Evolutionary conservation across 2,113 vertebrate species (phyloP), one percentile per base, ranked within the genome.

Genomic region (Lichenostomus cassidix): DNA sequence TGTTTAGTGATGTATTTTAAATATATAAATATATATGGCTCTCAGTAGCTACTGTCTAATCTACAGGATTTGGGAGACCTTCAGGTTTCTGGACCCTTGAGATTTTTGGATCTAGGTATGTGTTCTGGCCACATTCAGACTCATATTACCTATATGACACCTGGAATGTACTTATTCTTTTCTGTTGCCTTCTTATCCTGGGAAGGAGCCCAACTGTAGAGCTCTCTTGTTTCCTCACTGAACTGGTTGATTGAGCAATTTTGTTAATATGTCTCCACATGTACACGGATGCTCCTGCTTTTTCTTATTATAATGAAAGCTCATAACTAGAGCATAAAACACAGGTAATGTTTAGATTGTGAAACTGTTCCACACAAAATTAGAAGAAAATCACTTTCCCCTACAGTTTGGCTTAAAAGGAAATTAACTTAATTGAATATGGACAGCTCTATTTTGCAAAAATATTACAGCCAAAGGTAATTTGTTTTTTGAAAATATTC

Each of bases 401-500:
- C 25, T 7, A 28, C 46, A 89, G 46, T 94, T 93, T 1, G 12
- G 41, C 90, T 87, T 96, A 87, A 80, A 95, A 96, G 53, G 53
- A 90, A 95, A 95, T 94, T 41, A 97, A 87, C 71, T 77, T 68
- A 95, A 97, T 96, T 96, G 92, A 94, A 92, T 91, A 83, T 55
- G 79, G 87, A 85, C 42, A 87, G 82, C 15, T 95, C 90, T 94
- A 94, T 96, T 95, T 93, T 89, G 69, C 69, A 96, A 96, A 96
- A 96, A 93, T 86, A 92, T 90, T 95, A 53, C 25, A 81, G 63
- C 55, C 68, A 67, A 46, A 97, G 71, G 68, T 83, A 96, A 96
- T 97, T 97, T 96, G 73, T 39, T 96, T 95, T 94, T 60, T 23
- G 27, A 89, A 96, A 96, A 90, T 95, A 94, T 91, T 94, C 95